Evolutionary conservation across 2,888 invertebrate species (phyloP).

Genomic region (Agonopterix heracliana): DNA sequence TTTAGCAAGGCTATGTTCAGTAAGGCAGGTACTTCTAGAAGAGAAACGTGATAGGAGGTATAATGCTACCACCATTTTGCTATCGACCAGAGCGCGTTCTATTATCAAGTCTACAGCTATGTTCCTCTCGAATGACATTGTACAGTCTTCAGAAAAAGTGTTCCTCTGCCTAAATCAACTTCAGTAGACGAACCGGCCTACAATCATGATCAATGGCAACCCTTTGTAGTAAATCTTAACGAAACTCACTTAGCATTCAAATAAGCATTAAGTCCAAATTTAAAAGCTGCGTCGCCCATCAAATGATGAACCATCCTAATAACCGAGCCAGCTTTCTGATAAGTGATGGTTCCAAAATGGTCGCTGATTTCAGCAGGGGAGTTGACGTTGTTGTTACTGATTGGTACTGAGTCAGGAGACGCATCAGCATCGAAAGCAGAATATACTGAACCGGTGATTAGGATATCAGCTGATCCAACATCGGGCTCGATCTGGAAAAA

Average conservation of each 20-base stretch:
- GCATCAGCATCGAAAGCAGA: slow-evolving; percentile 78
- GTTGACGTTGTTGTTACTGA: slow-evolving; percentile 74
- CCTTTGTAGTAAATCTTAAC: not conserved
- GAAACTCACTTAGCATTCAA: slow-evolving; percentile 68
- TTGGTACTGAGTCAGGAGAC: slow-evolving; percentile 61
- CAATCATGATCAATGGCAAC: too few relatives aligned
- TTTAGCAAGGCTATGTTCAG: too few relatives aligned
- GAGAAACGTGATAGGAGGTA: too few relatives aligned
- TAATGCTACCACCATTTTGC: too few relatives aligned
- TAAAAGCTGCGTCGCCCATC: slow-evolving; percentile 50
- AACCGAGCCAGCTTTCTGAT: slow-evolving; percentile 78
- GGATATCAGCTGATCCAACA: slow-evolving; percentile 79
- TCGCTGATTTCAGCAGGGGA: slow-evolving; percentile 77
- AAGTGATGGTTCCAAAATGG: slow-evolving; percentile 81
- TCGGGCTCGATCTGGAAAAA: slow-evolving; percentile 72
- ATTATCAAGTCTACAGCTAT: too few relatives aligned
- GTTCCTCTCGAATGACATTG: too few relatives aligned
- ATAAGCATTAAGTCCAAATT: slow-evolving; percentile 40
- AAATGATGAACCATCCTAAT: slow-evolving; percentile 68
- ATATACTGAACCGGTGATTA: slow-evolving; percentile 79
- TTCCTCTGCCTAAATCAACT: too few relatives aligned
- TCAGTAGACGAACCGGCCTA: too few relatives aligned
- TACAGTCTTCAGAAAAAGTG: too few relatives aligned
- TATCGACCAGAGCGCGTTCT: too few relatives aligned
- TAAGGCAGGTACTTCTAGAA: too few relatives aligned